Base-by-base conservation (phyloP, 2,888 invertebrate genomes). In the Erebia epiphron region DNA sequence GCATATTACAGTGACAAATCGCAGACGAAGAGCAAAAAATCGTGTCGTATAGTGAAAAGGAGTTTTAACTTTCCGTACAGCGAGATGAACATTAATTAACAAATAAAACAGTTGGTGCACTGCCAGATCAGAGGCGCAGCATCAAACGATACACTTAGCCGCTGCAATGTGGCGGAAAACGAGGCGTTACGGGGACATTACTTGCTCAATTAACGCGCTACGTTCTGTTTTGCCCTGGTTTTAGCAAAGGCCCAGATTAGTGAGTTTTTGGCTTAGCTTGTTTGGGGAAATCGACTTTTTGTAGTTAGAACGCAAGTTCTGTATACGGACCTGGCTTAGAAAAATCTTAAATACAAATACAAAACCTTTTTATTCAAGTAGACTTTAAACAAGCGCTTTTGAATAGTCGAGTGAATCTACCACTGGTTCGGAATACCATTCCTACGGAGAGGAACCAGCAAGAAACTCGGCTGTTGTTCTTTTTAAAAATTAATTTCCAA, bases 91-190 rank as follows among this genome's bases (percentile, higher is more conserved):
- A 64, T 61, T 66, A 68, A 73, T 72, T 69, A 73, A 65, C 67
- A 67, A 70, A 72, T 70, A 73, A 71, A 73, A 73, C 70, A 67
- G 65, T 75, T 75, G 75, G 75, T 69, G 69, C 63, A 21, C 61
- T 68, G 75, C 75, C 75, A 75, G 69, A 41, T 56, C 49, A 49
- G 18, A 52, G 61, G 66, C 68, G 52, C 46, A 21, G 67, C 67
- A 72, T 75, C 75, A 75, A 73, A 75, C 73, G 64, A 52, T 61
- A 35, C 63, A 56, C 52, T 57, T 66, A 68, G 70, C 68, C 69
- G 57, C 43, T 64, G 60, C 50, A 74, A 75, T 75, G 75, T 68
- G 57, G 70, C 73, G 72, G 75, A 74, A 75, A 70, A 73, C 60
- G 58, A 70, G 71, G 46, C 66, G 61, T 62, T 46, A 46, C 5